Percentiles rank a stretch among this genome's conserved stretches.
Evolutionary conservation across 2,113 vertebrate genomes (phyloP).

Genomic region (Phyllostomus hastatus): DNA sequence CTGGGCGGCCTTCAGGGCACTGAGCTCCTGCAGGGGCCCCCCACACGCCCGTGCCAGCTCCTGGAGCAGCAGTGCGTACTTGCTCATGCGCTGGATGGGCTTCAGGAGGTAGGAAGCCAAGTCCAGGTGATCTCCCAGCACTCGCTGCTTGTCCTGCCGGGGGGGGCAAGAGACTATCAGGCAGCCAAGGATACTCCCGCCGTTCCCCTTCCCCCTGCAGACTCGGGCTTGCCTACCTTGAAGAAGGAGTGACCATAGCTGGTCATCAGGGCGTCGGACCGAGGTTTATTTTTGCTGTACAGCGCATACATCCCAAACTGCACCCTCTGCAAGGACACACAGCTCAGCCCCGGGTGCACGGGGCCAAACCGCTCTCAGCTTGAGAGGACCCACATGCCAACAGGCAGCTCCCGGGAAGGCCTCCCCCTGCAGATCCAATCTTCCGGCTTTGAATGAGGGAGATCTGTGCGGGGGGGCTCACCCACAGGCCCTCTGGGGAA

Average conservation of each 20-base stretch:
- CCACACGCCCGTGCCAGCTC: conserved; percentile 94
- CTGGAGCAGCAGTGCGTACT: conserved; percentile 93
- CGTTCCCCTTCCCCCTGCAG: background rate
- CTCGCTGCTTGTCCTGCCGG: conserved; percentile 91
- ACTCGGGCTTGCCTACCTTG: conserved; percentile 80
- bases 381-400: background rate
- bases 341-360: background rate
- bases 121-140: conserved; percentile 95
- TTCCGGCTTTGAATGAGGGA: background rate
- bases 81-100: conserved; percentile 98
- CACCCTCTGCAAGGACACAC: conserved; percentile 81
- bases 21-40: conserved; percentile 85
- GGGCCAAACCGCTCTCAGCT: background rate
- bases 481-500: background rate
- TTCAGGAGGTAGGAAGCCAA: conserved; percentile 96
- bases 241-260: conserved; percentile 90
- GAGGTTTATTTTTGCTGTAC: conserved; percentile 92
- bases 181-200: background rate
- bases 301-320: conserved; percentile 90
- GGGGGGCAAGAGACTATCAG: background rate
- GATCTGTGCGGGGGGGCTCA: background rate
- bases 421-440: background rate
- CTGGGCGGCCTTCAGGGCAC: conserved; percentile 88
- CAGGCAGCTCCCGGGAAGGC: background rate
- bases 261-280: conserved; percentile 86